phyloP scores from a whole-genome alignment of 2,113 vertebrate genomes.

The Oncorhynchus kisutch region DNA sequence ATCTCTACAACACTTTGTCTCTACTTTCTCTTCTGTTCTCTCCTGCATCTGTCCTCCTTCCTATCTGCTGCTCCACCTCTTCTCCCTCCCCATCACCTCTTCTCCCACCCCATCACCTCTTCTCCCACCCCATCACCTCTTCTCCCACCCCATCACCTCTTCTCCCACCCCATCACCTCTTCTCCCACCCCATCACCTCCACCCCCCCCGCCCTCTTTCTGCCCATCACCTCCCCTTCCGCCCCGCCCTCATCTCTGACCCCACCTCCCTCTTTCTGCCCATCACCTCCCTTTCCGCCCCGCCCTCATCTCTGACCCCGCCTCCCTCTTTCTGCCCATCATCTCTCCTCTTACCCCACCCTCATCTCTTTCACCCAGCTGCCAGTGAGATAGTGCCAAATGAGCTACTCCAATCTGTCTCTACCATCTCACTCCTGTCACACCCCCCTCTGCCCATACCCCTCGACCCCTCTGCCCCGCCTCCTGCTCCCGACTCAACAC shows the following conservation, averaged over 20 bases:
- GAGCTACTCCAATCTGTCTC: too few species aligned
- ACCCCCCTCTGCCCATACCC: slow-evolving; percentile 27
- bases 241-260: neutral
- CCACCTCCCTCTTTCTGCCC: neutral
- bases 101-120: neutral
- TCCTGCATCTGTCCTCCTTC: slow-evolving; percentile 3
- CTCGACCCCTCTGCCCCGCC: slow-evolving; percentile 23
- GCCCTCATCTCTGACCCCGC: too few species aligned
- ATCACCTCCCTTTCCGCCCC: neutral
- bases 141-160: too few species aligned
- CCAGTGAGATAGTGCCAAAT: slow-evolving; percentile 54
- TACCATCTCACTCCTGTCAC: slow-evolving; percentile 38
- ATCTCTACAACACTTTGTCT: neutral
- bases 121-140: too few species aligned
- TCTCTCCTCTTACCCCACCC: too few species aligned
- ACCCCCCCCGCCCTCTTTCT: too few species aligned
- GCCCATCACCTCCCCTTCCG: neutral
- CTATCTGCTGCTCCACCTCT: neutral
- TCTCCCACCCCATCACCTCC: too few species aligned
- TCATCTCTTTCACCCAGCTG: slow-evolving; percentile 37
- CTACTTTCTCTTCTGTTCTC: neutral
- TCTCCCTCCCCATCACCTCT: neutral
- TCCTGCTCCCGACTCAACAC: slow-evolving; percentile 14
- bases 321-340: slow-evolving; percentile 1
- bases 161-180: too few species aligned